These are phyloP conservation scores for Galerucella calmariensis DNA, from an alignment of 2,888 invertebrate species.

Conservation along the genomic window DNA sequence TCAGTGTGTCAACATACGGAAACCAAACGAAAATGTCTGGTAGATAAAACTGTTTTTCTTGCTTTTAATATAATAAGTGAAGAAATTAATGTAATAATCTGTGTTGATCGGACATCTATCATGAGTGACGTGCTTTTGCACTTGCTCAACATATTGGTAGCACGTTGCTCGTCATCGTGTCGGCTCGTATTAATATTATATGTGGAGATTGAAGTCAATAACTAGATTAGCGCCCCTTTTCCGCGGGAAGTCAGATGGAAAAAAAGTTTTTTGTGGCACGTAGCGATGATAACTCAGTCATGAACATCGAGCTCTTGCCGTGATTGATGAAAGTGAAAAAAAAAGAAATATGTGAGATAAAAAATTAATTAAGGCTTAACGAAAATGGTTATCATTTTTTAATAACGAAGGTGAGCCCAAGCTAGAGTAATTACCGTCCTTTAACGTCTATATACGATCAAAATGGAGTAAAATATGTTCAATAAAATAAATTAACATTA, in stretches of 20 bases:
- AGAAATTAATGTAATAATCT: constrained; percentile 55
- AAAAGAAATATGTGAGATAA: constrained; percentile 11
- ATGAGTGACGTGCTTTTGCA: constrained; percentile 52
- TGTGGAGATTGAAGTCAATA: constrained; percentile 49
- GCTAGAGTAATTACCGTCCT: too few species aligned
- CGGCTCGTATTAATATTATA: constrained; percentile 46
- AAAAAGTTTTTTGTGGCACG: constrained; percentile 30
- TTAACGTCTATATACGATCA: too few species aligned
- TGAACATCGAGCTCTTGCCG: constrained; percentile 20
- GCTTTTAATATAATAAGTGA: constrained; percentile 54
- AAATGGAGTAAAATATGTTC: too few species aligned
- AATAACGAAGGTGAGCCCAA: too few species aligned
- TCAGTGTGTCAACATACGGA: not conserved
- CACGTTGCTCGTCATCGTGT: constrained; percentile 52
- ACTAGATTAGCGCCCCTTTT: constrained; percentile 47
- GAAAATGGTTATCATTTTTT: not conserved
- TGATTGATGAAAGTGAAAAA: constrained; percentile 27
- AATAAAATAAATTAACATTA: too few species aligned
- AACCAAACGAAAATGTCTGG: not conserved
- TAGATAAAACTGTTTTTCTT: not conserved
- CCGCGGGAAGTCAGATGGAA: constrained; percentile 27
- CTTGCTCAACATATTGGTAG: constrained; percentile 53
- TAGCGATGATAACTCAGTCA: constrained; percentile 31
- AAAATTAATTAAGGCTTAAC: constrained; percentile 9
- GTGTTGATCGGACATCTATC: constrained; percentile 51